These are phyloP conservation scores for Chaetodon trifasciatus DNA, from an alignment of 2,797 vertebrate species.

Conservation along the genomic window DNA sequence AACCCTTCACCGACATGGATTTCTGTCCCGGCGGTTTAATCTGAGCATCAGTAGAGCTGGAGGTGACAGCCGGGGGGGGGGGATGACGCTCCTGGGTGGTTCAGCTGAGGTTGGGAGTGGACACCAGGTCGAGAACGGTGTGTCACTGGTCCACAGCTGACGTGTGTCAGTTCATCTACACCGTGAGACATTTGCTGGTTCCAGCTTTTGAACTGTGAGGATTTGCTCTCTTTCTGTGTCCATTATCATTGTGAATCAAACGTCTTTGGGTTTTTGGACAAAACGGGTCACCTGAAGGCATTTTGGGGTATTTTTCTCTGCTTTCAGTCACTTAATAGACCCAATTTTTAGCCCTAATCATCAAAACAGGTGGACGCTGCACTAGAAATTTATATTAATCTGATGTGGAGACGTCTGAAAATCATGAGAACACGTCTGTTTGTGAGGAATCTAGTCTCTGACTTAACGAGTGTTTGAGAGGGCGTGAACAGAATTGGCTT, in stretches of 20 bases:
- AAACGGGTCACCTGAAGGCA: not conserved
- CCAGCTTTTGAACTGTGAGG: too few species aligned
- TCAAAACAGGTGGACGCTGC: not conserved
- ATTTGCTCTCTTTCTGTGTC: not conserved
- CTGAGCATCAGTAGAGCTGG: not conserved
- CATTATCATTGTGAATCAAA: not conserved
- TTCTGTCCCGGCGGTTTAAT: constrained; percentile 16
- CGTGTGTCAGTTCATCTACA: not conserved
- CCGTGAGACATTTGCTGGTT: not conserved
- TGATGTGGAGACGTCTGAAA: not conserved
- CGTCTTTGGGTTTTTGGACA: not conserved
- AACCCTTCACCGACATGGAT: not conserved
- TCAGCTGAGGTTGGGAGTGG: constrained; percentile 25
- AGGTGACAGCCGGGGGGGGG: not conserved
- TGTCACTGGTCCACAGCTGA: not conserved
- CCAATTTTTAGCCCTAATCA: not conserved
- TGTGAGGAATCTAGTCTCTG: not conserved
- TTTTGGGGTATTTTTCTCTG: not conserved
- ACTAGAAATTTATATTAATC: not conserved
- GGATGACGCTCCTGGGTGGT: not conserved
- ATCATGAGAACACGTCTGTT: not conserved
- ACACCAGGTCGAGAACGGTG: constrained; percentile 27
- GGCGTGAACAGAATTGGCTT: constrained; percentile 8
- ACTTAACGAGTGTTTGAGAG: not conserved
- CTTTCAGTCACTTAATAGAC: not conserved